Evolutionary conservation across 2,113 vertebrate genomes (phyloP).

Genomic region (Plecotus auritus): DNA sequence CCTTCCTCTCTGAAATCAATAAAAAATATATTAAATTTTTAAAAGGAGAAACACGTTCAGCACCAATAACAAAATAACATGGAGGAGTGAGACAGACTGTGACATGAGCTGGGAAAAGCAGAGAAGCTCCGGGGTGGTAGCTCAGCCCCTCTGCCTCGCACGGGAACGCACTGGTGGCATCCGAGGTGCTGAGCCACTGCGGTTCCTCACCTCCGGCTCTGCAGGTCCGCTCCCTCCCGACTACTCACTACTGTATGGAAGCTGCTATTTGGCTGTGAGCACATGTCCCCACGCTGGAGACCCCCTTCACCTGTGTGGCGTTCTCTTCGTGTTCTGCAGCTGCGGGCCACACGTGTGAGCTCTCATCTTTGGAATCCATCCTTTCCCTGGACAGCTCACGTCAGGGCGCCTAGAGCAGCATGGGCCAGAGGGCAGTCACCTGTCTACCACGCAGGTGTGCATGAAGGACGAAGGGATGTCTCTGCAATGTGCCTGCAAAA

Average conservation of each 20-base stretch:
- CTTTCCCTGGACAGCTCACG: conserved; percentile 50
- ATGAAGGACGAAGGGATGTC: conserved; percentile 47
- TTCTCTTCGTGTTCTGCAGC: conserved; percentile 80
- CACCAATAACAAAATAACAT: background rate
- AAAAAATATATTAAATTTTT: too few relatives aligned
- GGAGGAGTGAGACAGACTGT: background rate
- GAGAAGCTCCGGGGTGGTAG: rapidly evolving
- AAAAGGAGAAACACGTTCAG: background rate
- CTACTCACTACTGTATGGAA: rapidly evolving
- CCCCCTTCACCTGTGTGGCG: conserved; percentile 79
- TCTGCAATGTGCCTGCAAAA: conserved; percentile 68
- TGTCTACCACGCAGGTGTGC: conserved; percentile 49
- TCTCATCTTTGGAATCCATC: conserved; percentile 84
- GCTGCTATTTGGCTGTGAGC: background rate
- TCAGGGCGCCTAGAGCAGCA: conserved; percentile 37
- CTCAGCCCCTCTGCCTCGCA: background rate
- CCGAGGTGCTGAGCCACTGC: background rate
- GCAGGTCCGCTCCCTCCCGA: background rate
- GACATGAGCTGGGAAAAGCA: background rate
- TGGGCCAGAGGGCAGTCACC: conserved; percentile 71
- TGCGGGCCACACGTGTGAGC: conserved; percentile 80
- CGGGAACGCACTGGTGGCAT: rapidly evolving
- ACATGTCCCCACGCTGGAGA: background rate
- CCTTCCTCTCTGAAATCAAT: too few relatives aligned
- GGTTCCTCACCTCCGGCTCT: rapidly evolving